These are phyloP conservation scores for Phrynocephalus versicolor DNA, from an alignment of 2,113 vertebrate species.

Conservation along the genomic window DNA sequence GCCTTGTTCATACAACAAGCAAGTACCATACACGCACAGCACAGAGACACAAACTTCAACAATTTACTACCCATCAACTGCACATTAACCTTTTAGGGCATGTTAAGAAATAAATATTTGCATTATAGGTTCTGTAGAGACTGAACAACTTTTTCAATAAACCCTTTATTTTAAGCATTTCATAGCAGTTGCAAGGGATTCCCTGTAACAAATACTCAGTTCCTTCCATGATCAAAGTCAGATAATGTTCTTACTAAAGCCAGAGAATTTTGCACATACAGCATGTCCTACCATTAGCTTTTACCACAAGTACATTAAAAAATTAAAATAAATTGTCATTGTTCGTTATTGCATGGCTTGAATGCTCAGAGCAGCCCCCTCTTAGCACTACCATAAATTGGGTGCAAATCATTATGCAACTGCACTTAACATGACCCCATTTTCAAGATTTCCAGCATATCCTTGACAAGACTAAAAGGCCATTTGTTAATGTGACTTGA, in stretches of 20 bases:
- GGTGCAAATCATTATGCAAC: not conserved
- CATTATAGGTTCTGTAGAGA: fast-evolving
- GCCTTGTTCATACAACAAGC: constrained; percentile 4
- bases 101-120: constrained; percentile 24
- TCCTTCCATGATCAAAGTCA: not conserved
- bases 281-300: not conserved
- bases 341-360: not conserved
- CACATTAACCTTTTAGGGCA: constrained; percentile 4
- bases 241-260: not conserved
- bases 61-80: not conserved
- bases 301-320: not conserved
- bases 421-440: constrained; percentile 19
- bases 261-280: not conserved
- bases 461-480: not conserved
- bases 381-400: not conserved
- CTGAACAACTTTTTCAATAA: not conserved
- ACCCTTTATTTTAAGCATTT: not conserved
- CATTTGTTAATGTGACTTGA: fast-evolving
- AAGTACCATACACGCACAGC: not conserved
- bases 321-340: not conserved
- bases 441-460: constrained; percentile 26
- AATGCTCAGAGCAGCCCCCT: constrained; percentile 14
- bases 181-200: not conserved
- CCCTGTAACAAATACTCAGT: not conserved
- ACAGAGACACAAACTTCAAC: no score